Conservation (phyloP, 2,113 vertebrate species). For the Rhinogobius similis region DNA sequence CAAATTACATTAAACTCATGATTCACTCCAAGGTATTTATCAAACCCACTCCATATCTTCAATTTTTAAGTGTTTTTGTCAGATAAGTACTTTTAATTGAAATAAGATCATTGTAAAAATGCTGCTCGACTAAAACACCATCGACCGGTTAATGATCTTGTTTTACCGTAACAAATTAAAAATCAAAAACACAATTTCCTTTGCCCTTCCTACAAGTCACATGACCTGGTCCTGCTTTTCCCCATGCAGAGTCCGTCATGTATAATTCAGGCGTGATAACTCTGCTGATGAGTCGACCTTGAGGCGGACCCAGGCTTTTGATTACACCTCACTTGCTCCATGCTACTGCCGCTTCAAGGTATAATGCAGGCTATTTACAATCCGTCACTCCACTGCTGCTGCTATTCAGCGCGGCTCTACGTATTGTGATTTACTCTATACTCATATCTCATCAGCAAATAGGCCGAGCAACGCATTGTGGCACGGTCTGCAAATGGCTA, state of each 20-base stretch:
- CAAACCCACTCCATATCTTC: too few species aligned
- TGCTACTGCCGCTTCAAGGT: slow-evolving; percentile 52
- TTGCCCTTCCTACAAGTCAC: slow-evolving; percentile 6
- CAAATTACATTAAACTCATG: too few species aligned
- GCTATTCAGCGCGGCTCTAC: neutral
- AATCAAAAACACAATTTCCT: neutral
- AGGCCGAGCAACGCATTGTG: neutral
- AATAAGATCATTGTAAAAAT: too few species aligned
- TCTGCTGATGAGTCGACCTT: slow-evolving; percentile 66
- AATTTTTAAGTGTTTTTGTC: too few species aligned
- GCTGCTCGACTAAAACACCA: too few species aligned
- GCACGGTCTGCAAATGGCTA: slow-evolving; percentile 7
- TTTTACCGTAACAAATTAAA: too few species aligned
- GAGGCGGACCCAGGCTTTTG: slow-evolving; percentile 61
- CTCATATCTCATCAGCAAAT: neutral
- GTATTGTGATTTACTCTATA: neutral
- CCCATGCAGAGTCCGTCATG: slow-evolving; percentile 61
- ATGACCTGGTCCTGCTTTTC: slow-evolving; percentile 1
- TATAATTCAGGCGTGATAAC: slow-evolving; percentile 71
- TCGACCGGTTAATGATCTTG: too few species aligned
- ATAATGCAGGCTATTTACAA: slow-evolving; percentile 34
- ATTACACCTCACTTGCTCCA: slow-evolving; percentile 65
- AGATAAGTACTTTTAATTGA: too few species aligned
- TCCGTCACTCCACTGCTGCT: slow-evolving; percentile 30
- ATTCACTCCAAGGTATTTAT: too few species aligned